Evolutionary conservation across 1,140 invertebrate genomes (phyloP).

Genomic region (Drosophila bocqueti): DNA sequence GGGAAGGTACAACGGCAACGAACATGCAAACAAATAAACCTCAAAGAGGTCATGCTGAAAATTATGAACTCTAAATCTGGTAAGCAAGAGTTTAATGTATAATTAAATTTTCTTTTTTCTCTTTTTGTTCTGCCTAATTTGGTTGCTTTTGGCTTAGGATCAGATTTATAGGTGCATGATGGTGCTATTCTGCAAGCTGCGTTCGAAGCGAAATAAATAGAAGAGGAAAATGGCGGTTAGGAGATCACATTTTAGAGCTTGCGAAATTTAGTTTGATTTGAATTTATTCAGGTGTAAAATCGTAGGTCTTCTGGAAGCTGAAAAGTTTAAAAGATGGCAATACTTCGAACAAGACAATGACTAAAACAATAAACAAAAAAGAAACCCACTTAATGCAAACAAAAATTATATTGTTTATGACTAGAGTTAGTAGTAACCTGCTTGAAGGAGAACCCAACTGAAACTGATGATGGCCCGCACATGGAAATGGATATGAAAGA

Average conservation of each 20-base stretch:
- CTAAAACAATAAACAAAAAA: constrained; percentile 11
- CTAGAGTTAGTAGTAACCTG: constrained; percentile 39
- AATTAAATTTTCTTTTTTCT: neutral
- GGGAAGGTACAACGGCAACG: constrained; percentile 27
- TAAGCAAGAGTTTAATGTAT: neutral
- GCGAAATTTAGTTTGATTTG: constrained; percentile 21
- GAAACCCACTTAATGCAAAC: constrained; percentile 8
- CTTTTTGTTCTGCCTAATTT: neutral
- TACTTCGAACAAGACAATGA: constrained; percentile 66
- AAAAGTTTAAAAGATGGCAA: constrained; percentile 73
- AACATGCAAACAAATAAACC: constrained; percentile 30
- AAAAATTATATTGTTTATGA: constrained; percentile 5
- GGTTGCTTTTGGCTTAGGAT: constrained; percentile 42
- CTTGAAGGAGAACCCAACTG: constrained; percentile 5
- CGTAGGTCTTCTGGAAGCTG: constrained; percentile 15
- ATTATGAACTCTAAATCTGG: neutral
- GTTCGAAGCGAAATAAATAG: constrained; percentile 45
- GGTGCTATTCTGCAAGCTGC: constrained; percentile 84
- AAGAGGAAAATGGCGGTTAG: constrained; percentile 53
- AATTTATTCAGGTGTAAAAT: neutral
- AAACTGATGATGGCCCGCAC: constrained; percentile 11
- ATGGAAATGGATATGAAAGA: constrained; percentile 22
- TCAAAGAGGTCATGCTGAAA: constrained; percentile 18
- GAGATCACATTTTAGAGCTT: neutral
- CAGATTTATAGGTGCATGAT: constrained; percentile 84